These are phyloP conservation scores for Xanthorhoe designata DNA, from an alignment of 2,888 invertebrate species.

Conservation along the genomic window DNA sequence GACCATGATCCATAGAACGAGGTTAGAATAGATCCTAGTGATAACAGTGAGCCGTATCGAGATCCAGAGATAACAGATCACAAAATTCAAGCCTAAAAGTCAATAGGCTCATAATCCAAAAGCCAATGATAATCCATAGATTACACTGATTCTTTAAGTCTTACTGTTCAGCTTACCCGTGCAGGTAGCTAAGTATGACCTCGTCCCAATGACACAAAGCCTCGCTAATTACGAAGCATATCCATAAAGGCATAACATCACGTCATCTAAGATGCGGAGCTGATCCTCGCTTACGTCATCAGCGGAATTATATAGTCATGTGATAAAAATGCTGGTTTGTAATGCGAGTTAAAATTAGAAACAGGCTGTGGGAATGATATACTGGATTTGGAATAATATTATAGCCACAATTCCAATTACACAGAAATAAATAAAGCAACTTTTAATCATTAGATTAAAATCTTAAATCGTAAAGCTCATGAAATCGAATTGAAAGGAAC, in stretches of 20 bases:
- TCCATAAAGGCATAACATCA: conserved; percentile 26
- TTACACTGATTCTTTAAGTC: conserved; percentile 14
- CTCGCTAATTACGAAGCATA: conserved; percentile 33
- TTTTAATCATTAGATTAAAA: background rate
- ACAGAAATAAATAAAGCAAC: background rate
- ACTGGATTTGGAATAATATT: background rate
- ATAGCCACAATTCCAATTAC: conserved; percentile 25
- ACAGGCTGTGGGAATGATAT: conserved; percentile 23
- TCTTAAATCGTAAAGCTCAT: conserved; percentile 3
- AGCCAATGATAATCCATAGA: conserved; percentile 25
- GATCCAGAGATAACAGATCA: conserved; percentile 7
- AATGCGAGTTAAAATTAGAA: conserved; percentile 20
- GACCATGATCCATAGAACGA: conserved; percentile 1
- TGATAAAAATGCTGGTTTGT: conserved; percentile 29
- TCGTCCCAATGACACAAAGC: conserved; percentile 42
- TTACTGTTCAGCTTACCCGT: conserved; percentile 28
- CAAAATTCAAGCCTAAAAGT: conserved; percentile 9
- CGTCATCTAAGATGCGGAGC: conserved; percentile 36
- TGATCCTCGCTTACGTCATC: conserved; percentile 37
- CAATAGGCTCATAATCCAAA: conserved; percentile 19
- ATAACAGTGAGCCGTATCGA: conserved; percentile 6
- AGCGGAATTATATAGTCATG: conserved; percentile 39
- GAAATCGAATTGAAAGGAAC: conserved; percentile 17
- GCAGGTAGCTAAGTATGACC: conserved; percentile 22
- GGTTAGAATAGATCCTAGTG: conserved; percentile 7